Conservation (phyloP, 2,888 invertebrate genomes). For the Drosophila maculinotata region DNA sequence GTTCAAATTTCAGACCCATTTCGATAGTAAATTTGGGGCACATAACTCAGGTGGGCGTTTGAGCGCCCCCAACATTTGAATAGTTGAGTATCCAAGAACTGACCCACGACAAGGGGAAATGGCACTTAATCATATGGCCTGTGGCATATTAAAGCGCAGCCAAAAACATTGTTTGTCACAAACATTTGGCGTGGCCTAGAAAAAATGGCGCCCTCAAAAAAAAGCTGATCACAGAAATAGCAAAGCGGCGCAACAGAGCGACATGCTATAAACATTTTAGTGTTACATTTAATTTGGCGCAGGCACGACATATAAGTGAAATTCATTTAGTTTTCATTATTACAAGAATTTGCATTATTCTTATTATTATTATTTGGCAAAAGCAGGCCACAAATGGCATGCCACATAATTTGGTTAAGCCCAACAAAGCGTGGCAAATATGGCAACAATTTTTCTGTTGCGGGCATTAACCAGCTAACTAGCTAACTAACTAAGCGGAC, state of each 20-base stretch:
- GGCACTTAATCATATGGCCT: constrained; percentile 61
- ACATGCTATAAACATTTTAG: constrained; percentile 72
- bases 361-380: constrained; percentile 43
- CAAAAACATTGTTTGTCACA: constrained; percentile 69
- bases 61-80: neutral
- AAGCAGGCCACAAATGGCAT: constrained; percentile 72
- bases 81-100: constrained; percentile 33
- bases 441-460: constrained; percentile 32
- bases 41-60: constrained; percentile 34
- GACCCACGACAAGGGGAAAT: constrained; percentile 45
- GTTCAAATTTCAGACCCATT: constrained; percentile 28
- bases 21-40: constrained; percentile 51
- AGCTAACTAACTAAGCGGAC: constrained; percentile 27
- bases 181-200: constrained; percentile 67
- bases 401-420: constrained; percentile 63
- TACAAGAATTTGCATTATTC: constrained; percentile 41
- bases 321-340: constrained; percentile 77
- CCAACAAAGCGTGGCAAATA: constrained; percentile 40
- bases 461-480: constrained; percentile 28
- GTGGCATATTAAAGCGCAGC: constrained; percentile 46
- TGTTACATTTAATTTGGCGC: constrained; percentile 72
- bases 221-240: constrained; percentile 49
- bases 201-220: constrained; percentile 55
- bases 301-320: constrained; percentile 79
- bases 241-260: constrained; percentile 30